Percentiles rank a stretch among this genome's conserved stretches.
phyloP scores from a whole-genome alignment of 2,888 invertebrate genomes.

The Amphipoea oculea region DNA sequence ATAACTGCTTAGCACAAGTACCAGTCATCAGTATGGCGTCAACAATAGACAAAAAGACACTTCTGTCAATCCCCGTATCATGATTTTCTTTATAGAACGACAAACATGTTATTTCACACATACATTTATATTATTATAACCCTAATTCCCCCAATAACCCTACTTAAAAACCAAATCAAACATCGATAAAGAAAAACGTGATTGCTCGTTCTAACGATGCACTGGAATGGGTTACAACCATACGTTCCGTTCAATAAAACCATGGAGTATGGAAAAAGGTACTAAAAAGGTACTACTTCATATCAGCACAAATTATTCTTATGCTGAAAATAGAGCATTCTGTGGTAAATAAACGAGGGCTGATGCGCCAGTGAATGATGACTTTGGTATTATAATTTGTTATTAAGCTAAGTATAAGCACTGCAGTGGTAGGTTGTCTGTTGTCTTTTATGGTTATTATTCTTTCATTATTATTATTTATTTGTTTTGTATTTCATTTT shows the following conservation, averaged over 20 bases:
- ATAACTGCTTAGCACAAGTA: not conserved
- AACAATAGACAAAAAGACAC: no score
- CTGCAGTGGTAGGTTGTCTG: no score
- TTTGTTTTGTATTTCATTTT: no score
- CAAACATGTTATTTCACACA: not conserved
- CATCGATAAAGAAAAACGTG: conserved; percentile 30
- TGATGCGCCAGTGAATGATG: no score
- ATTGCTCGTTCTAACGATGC: conserved; percentile 36
- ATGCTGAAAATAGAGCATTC: not conserved
- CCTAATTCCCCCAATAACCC: conserved; percentile 28
- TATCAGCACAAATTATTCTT: not conserved
- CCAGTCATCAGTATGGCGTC: no score
- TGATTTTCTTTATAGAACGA: not conserved
- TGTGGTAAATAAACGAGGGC: not conserved
- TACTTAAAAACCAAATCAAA: conserved; percentile 45
- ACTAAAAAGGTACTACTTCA: no score
- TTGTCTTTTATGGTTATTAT: no score
- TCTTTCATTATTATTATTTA: no score
- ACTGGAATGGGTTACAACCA: conserved; percentile 13
- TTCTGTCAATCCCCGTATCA: not conserved
- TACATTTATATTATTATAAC: conserved; percentile 13
- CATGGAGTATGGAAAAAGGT: conserved; percentile 15
- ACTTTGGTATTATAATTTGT: no score
- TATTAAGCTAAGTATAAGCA: no score
- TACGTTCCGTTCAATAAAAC: conserved; percentile 11